Evolutionary conservation across 2,113 vertebrate genomes (phyloP).

Genomic region (Spizaetus ornatus): DNA sequence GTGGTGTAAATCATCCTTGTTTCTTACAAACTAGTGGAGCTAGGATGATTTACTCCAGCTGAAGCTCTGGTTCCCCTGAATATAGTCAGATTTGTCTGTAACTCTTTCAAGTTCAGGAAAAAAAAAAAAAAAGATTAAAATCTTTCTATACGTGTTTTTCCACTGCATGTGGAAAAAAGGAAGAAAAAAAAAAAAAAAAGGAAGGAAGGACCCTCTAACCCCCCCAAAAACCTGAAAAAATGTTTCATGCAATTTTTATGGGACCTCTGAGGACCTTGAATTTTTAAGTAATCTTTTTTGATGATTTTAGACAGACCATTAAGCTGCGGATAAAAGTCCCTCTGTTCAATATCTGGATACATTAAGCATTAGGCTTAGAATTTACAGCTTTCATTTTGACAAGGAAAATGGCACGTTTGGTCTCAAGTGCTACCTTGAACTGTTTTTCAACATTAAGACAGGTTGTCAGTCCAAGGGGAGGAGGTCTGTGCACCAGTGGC

Average conservation of each 20-base stretch:
- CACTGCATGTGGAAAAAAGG: background rate
- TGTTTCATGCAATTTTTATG: slow-evolving; percentile 62
- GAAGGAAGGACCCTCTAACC: background rate
- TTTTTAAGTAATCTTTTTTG: slow-evolving; percentile 79
- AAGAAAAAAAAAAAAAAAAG: background rate
- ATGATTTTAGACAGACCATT: slow-evolving; percentile 79
- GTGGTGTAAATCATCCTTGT: background rate
- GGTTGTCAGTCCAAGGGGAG: slow-evolving; percentile 65
- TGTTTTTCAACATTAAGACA: slow-evolving; percentile 72
- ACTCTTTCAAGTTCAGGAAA: background rate
- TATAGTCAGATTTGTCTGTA: background rate
- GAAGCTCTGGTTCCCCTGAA: background rate
- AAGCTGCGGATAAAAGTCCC: slow-evolving; percentile 77
- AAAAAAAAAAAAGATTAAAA: background rate
- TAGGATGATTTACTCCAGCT: background rate
- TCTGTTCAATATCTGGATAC: slow-evolving; percentile 78
- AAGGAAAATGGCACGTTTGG: slow-evolving; percentile 77
- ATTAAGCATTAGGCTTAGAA: slow-evolving; percentile 78
- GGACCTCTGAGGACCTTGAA: slow-evolving; percentile 70
- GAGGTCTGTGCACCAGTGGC: slow-evolving; percentile 43
- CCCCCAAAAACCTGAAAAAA: background rate
- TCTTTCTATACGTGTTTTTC: background rate
- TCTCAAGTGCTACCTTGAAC: slow-evolving; percentile 73
- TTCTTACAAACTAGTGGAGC: background rate
- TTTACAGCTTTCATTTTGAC: slow-evolving; percentile 80